Evolutionary conservation across 2,113 vertebrate species (phyloP), one percentile per base, ranked within the genome.

Genomic region (Forbesichthys papilliferus): DNA sequence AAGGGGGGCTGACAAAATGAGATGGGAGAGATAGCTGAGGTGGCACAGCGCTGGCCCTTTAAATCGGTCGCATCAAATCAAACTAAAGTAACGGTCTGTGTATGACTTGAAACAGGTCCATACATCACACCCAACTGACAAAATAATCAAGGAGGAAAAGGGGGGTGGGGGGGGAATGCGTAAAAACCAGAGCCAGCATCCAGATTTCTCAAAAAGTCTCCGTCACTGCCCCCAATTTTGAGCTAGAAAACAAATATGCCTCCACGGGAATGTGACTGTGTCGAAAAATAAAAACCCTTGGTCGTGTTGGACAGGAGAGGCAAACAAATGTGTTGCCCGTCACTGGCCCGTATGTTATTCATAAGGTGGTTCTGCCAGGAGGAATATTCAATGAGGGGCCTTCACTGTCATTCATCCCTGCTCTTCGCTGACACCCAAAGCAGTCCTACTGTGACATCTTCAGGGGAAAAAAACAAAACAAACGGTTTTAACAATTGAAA

Each of bases 31-130:
- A 81, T 71, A 88, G 88, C 87, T 89, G 91, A 92, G 83, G 74
- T 77, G 89, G 86, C 83, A 77, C 9, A 61, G 81, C 81, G 70
- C 65, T 8, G 63, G 75, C 62, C 77, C 74, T 80, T 88, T 94
- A 92, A 92, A 93, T 92, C 88, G 92, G 71, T 73, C 12, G 88
- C 88, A 93, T 94, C 91, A 93, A 89, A 90, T 90, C 77, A 88
- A 42, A 88, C 88, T 78, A 84, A 91, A 87, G 81, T 79, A 90
- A 90, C 74, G 74, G 5, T 86, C 48, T 64, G 66, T 69, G 80
- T 82, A 86, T 83, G 87, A 69, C 80, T 67, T 63, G 55, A 81
- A 87, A 90, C 86, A 74, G 83, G 77, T 84, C 87, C 72, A 88
- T 93, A 90, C 70, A 89, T 94, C 83, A 93, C 66, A 61, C 0